Evolutionary conservation across 2,888 invertebrate genomes (phyloP).

Genomic region (Pterobdella sp.): DNA sequence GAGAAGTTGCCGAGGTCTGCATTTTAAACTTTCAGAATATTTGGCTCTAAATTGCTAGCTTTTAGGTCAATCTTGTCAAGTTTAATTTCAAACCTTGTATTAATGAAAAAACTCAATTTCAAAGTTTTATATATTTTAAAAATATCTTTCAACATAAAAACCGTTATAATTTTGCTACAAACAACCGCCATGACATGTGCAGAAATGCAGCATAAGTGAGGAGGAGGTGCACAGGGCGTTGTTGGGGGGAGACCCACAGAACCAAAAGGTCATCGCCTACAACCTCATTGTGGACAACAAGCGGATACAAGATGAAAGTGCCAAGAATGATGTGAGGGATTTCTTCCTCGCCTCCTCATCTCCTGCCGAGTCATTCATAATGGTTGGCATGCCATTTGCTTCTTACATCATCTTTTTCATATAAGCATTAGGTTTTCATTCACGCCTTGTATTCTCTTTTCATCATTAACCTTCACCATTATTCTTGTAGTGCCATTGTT

Average conservation of each 20-base stretch:
- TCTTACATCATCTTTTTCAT: neutral
- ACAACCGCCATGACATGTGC: constrained; percentile 22
- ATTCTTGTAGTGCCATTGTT: too few species aligned
- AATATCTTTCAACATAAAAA: too few species aligned
- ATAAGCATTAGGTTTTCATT: too few species aligned
- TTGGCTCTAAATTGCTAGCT: too few species aligned
- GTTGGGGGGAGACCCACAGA: constrained; percentile 89
- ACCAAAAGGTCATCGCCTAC: constrained; percentile 95
- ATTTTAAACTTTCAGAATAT: too few species aligned
- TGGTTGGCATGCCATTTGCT: constrained; percentile 39
- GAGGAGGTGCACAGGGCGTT: constrained; percentile 87
- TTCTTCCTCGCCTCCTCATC: constrained; percentile 84
- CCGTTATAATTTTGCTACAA: too few species aligned
- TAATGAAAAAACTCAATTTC: too few species aligned
- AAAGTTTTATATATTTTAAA: too few species aligned
- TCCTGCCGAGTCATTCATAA: constrained; percentile 55
- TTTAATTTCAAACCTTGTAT: too few species aligned
- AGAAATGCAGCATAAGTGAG: constrained; percentile 89
- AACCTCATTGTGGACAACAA: constrained; percentile 97
- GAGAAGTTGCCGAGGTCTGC: constrained; percentile 69
- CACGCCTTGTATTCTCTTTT: too few species aligned
- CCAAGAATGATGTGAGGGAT: constrained; percentile 58
- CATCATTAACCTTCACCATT: too few species aligned
- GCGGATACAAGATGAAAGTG: constrained; percentile 54
- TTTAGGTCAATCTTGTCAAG: too few species aligned